Conservation (phyloP, 2,113 vertebrate genomes). For the Rousettus leschenaultii region DNA sequence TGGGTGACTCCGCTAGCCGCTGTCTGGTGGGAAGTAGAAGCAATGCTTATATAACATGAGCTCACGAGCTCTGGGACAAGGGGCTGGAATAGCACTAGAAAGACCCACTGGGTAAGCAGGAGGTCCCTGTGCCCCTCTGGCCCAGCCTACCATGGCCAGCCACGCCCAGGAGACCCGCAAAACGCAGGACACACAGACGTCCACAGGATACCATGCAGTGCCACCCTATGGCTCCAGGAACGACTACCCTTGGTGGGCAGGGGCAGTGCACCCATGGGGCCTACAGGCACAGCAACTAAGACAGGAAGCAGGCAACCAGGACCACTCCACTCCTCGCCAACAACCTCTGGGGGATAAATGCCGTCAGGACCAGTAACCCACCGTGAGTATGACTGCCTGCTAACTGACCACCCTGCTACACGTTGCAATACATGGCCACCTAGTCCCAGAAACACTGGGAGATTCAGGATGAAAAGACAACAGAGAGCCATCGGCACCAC, state of each 20-base stretch:
- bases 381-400: neutral
- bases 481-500: fast-evolving
- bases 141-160: neutral
- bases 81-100: neutral
- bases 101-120: neutral
- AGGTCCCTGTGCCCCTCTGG: neutral
- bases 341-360: too few relatives aligned
- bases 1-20: neutral
- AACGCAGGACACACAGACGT: neutral
- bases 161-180: neutral
- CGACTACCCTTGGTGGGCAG: neutral
- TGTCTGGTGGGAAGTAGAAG: neutral
- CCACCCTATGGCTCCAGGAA: too few relatives aligned
- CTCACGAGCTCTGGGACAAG: neutral
- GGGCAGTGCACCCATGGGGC: neutral
- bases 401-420: neutral
- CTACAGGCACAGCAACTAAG: neutral
- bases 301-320: neutral
- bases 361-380: neutral
- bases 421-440: neutral
- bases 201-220: neutral
- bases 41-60: neutral
- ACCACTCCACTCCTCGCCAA: neutral
- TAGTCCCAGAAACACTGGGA: neutral
- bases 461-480: too few relatives aligned